phyloP scores from a whole-genome alignment of 53 echinoderm and acorn worm species.

The Stichopus horrens region DNA sequence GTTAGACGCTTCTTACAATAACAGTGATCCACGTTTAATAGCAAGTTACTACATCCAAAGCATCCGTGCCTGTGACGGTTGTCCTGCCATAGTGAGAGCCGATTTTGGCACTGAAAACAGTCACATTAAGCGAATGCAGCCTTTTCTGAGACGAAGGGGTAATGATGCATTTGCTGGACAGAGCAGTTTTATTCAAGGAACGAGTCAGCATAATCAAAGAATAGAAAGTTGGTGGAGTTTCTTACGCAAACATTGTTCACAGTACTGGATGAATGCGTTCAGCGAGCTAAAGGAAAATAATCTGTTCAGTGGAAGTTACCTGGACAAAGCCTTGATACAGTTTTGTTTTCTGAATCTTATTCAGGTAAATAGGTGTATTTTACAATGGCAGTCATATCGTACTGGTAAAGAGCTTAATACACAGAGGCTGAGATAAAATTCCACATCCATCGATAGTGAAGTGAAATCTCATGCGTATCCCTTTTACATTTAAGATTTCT shows the following conservation, averaged over 20 bases:
- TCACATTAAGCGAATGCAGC: constrained; percentile 39
- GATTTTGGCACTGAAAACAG: constrained; percentile 50
- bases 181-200: constrained; percentile 50
- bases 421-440: no score
- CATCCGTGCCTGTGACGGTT: constrained; percentile 28
- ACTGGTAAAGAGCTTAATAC: no score
- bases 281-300: constrained; percentile 43
- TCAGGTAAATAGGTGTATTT: constrained; percentile 46
- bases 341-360: constrained; percentile 54
- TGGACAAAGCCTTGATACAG: constrained; percentile 53
- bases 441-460: no score
- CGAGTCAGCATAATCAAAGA: constrained; percentile 56
- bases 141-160: constrained; percentile 46
- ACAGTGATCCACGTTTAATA: constrained; percentile 55
- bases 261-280: constrained; percentile 65
- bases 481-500: no score
- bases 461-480: no score
- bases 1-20: constrained; percentile 52
- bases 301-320: constrained; percentile 49
- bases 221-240: constrained; percentile 73
- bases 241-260: constrained; percentile 54
- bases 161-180: constrained; percentile 26
- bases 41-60: constrained; percentile 54
- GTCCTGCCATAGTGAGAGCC: constrained; percentile 41
- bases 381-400: no score